A percentile compares a stretch with the other conserved stretches of the same genome.
Evolutionary conservation across 2,888 invertebrate species (phyloP).

Genomic region (Eupithecia insigniata): DNA sequence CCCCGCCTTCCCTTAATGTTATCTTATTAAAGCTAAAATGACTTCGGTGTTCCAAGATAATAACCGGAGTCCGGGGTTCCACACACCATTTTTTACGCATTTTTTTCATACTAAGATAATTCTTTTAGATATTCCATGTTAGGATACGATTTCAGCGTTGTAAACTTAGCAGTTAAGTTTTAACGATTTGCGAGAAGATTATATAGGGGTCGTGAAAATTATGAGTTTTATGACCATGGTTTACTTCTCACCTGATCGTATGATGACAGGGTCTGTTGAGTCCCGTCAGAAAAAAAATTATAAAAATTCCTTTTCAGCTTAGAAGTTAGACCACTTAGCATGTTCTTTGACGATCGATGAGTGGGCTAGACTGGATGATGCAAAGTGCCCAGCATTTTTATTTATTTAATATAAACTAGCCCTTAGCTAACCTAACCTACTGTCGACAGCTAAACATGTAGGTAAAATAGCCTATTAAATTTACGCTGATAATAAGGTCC

Average conservation of each 20-base stretch:
- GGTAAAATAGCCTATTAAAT: too few species aligned
- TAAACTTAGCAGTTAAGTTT: slow-evolving; percentile 44
- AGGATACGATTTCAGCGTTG: slow-evolving; percentile 69
- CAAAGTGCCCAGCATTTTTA: not conserved
- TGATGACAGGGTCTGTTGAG: not conserved
- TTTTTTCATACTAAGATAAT: slow-evolving; percentile 72
- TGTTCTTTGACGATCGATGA: not conserved
- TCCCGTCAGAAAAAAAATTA: not conserved
- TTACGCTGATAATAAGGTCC: too few species aligned
- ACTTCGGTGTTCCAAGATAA: slow-evolving; percentile 84
- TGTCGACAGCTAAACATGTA: too few species aligned
- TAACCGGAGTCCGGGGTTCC: slow-evolving; percentile 72
- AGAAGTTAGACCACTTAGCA: not conserved
- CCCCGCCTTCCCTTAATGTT: slow-evolving; percentile 77
- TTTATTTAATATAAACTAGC: too few species aligned
- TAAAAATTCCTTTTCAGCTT: not conserved
- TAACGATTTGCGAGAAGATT: slow-evolving; percentile 42
- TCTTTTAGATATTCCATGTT: slow-evolving; percentile 78
- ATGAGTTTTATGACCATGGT: slow-evolving; percentile 9
- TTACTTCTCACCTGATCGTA: slow-evolving; percentile 17
- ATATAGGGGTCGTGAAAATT: slow-evolving; percentile 19
- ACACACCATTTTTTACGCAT: slow-evolving; percentile 72
- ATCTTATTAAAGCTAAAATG: slow-evolving; percentile 85
- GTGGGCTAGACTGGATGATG: not conserved
- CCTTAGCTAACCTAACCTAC: too few species aligned